These are phyloP conservation scores for Limenitis camilla DNA, from an alignment of 2,888 invertebrate species.

Conservation along the genomic window DNA sequence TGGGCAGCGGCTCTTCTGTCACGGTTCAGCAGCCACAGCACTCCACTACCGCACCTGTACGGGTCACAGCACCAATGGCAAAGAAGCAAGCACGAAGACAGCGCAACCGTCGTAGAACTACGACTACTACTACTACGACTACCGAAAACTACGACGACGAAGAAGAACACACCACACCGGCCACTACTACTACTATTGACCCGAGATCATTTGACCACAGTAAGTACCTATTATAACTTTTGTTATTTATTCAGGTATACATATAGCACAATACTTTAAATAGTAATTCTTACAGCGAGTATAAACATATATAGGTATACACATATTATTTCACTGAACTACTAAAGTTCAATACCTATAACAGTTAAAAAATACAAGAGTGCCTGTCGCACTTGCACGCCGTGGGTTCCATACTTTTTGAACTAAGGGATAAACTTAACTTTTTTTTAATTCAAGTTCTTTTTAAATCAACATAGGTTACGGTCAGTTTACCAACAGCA, in stretches of 20 bases:
- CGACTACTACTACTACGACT: conserved; percentile 53
- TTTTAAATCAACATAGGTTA: no score
- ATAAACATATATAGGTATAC: no score
- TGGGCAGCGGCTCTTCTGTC: conserved; percentile 29
- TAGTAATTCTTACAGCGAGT: no score
- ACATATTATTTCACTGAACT: no score
- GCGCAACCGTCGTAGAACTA: conserved; percentile 47
- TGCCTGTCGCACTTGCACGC: no score
- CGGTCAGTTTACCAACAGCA: no score
- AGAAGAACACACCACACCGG: conserved; percentile 41
- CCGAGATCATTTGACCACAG: conserved; percentile 61
- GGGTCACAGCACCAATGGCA: conserved; percentile 29
- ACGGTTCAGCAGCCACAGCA: conserved; percentile 21
- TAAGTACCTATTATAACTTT: conserved; percentile 34
- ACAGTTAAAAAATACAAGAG: no score
- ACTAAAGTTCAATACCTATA: no score
- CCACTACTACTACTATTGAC: conserved; percentile 53
- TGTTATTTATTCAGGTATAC: not conserved
- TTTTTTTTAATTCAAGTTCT: no score
- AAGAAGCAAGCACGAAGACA: conserved; percentile 43
- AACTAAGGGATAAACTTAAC: no score
- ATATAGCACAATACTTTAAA: not conserved
- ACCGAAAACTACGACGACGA: conserved; percentile 46
- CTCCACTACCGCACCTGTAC: conserved; percentile 16
- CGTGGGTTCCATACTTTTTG: no score